Percentiles rank a stretch among this genome's conserved stretches.
phyloP scores from a whole-genome alignment of 2,888 invertebrate genomes.

The Ceraclea dissimilis region DNA sequence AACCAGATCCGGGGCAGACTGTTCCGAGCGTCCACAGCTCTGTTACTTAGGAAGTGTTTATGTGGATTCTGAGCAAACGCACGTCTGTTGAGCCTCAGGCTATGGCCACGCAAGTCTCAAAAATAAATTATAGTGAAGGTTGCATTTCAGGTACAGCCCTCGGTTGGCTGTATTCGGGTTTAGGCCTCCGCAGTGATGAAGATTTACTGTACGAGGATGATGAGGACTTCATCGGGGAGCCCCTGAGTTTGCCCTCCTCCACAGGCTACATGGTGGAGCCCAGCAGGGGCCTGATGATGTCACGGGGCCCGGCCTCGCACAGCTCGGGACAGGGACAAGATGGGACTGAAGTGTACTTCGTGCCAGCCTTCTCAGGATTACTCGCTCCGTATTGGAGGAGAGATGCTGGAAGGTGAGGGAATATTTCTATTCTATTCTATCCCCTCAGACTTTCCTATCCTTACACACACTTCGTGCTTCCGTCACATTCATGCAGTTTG shows the following conservation, averaged over 20 bases:
- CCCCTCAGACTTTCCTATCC: not conserved
- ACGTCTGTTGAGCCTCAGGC: no score
- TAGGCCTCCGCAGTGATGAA: conserved; percentile 60
- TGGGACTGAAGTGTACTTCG: conserved; percentile 75
- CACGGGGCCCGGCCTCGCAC: conserved; percentile 40
- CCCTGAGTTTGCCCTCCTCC: conserved; percentile 84
- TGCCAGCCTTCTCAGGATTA: conserved; percentile 95
- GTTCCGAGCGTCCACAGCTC: no score
- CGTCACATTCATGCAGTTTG: not conserved
- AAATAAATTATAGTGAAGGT: no score
- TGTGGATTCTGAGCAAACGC: no score
- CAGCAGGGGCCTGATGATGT: conserved; percentile 30
- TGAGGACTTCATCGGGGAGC: conserved; percentile 49
- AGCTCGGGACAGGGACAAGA: not conserved
- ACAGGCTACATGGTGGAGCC: conserved; percentile 48
- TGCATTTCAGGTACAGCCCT: conserved; percentile 61
- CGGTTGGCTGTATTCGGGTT: conserved; percentile 82
- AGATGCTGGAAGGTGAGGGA: conserved; percentile 70
- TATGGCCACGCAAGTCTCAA: no score
- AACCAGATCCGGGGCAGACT: no score
- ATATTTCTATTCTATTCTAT: no score
- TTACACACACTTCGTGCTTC: not conserved
- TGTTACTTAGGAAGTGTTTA: no score
- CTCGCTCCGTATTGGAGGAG: conserved; percentile 96
- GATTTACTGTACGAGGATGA: conserved; percentile 26